phyloP scores from a whole-genome alignment of 2,113 vertebrate species.

The Pomatorhinus ruficollis region DNA sequence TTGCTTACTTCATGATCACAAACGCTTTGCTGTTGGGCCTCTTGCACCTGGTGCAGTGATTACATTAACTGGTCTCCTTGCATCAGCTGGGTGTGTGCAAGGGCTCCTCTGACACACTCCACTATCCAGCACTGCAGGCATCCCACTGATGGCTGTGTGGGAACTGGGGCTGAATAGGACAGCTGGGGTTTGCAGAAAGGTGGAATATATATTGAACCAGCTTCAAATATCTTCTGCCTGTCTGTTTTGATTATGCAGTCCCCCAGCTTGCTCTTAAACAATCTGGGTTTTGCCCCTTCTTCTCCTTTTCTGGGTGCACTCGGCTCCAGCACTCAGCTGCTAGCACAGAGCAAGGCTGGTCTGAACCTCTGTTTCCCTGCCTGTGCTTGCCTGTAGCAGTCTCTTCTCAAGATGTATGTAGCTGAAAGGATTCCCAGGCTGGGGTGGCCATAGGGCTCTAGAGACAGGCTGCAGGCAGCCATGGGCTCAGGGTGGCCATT shows the following conservation, averaged over 20 bases:
- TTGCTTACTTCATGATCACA: not conserved
- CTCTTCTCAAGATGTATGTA: not conserved
- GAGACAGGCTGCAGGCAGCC: not conserved
- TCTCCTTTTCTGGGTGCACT: not conserved
- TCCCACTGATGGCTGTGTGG: not conserved
- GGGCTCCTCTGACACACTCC: not conserved
- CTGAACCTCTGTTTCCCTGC: not conserved
- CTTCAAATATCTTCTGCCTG: not conserved
- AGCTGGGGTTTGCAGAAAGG: not conserved
- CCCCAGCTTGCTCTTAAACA: not conserved
- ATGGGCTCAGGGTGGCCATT: fast-evolving
- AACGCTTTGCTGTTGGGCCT: not conserved
- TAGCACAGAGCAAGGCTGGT: not conserved
- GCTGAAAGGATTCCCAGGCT: not conserved
- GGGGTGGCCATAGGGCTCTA: not conserved
- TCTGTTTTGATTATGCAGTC: not conserved
- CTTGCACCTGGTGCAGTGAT: fast-evolving
- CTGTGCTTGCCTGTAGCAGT: not conserved
- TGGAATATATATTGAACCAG: not conserved
- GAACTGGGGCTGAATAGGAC: not conserved
- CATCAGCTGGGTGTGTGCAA: not conserved
- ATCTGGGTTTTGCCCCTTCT: not conserved
- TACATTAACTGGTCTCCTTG: not conserved
- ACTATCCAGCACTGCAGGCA: not conserved
- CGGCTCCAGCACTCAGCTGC: not conserved